Conservation (phyloP, 2,888 invertebrate genomes). For the Agelastica alni region DNA sequence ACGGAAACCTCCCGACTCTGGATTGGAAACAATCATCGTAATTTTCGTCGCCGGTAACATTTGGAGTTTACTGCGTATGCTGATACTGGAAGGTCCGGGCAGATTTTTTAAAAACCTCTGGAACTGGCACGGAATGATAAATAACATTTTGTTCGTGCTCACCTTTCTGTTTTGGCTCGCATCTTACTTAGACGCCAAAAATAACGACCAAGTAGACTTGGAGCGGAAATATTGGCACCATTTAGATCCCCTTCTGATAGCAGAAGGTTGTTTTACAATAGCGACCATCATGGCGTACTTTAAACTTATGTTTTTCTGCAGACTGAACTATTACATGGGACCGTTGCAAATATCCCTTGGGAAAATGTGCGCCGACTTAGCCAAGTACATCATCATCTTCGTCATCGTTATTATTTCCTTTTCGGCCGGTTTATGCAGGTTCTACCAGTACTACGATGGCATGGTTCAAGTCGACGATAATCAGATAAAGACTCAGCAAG, state of each 20-base stretch:
- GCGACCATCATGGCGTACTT: constrained; percentile 71
- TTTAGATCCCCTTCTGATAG: constrained; percentile 66
- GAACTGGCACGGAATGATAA: constrained; percentile 68
- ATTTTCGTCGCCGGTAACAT: constrained; percentile 63
- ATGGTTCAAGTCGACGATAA: constrained; percentile 55
- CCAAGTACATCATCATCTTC: constrained; percentile 66
- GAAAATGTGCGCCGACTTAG: constrained; percentile 70
- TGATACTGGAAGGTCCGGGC: constrained; percentile 61
- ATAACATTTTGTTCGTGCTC: constrained; percentile 62
- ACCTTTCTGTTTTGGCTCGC: constrained; percentile 68
- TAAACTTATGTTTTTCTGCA: constrained; percentile 66
- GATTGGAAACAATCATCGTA: constrained; percentile 55
- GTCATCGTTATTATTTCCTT: constrained; percentile 65
- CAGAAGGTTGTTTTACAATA: constrained; percentile 68
- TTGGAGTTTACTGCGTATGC: constrained; percentile 63
- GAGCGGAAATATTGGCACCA: constrained; percentile 70
- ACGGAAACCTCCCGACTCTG: constrained; percentile 65
- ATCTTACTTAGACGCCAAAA: constrained; percentile 60
- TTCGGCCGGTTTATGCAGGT: constrained; percentile 63
- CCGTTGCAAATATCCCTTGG: constrained; percentile 70
- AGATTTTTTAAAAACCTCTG: constrained; percentile 64
- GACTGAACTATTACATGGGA: constrained; percentile 67
- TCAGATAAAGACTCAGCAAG: constrained; percentile 63
- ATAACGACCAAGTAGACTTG: constrained; percentile 57
- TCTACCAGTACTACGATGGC: constrained; percentile 70